phyloP scores from a whole-genome alignment of 2,113 vertebrate genomes.

The Ceyx melanurus region DNA sequence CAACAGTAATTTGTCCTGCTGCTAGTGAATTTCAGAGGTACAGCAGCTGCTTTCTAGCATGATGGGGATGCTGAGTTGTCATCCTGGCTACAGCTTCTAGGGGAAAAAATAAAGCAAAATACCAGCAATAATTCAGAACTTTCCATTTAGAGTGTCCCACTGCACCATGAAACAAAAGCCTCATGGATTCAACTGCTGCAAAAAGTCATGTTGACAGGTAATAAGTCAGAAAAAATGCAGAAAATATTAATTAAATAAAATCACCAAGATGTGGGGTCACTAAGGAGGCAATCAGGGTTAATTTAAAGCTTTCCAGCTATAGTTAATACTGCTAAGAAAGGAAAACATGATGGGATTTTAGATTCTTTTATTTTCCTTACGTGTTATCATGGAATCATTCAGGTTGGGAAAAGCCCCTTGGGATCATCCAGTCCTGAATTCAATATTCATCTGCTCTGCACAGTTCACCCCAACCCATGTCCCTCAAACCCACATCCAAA shows the following conservation, averaged over 20 bases:
- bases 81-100: not conserved
- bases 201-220: not conserved
- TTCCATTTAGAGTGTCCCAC: not conserved
- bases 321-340: not conserved
- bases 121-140: not conserved
- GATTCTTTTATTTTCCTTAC: not conserved
- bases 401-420: too few species aligned
- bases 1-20: not conserved
- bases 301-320: not conserved
- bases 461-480: too few species aligned
- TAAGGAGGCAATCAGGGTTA: not conserved
- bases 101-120: not conserved
- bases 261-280: not conserved
- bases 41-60: rapidly evolving
- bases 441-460: too few species aligned
- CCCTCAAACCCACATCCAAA: too few species aligned
- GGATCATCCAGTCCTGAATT: too few species aligned
- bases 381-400: too few species aligned
- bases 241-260: not conserved
- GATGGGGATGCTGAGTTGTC: not conserved
- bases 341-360: not conserved
- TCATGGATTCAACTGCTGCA: not conserved
- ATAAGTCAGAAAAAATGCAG: not conserved
- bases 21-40: not conserved
- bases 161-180: not conserved